Percentiles rank a stretch among this genome's conserved stretches.
Conservation (phyloP, 1,140 invertebrate genomes). For the Zaprionus lachaisei region DNA sequence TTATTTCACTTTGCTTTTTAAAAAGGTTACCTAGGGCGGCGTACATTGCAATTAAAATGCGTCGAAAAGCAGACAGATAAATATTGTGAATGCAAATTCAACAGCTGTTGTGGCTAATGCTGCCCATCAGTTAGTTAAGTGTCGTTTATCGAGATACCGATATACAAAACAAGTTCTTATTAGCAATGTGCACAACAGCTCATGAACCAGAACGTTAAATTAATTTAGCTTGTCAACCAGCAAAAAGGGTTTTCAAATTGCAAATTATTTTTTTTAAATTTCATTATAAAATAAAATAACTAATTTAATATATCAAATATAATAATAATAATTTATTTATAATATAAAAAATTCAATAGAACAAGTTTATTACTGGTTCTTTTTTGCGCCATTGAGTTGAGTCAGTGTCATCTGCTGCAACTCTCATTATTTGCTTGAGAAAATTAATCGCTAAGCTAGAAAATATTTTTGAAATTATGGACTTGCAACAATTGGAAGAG, state of each 20-base stretch:
- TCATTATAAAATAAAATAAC: too few relatives aligned
- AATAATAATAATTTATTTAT: too few relatives aligned
- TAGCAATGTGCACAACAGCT: not conserved
- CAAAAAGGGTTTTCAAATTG: too few relatives aligned
- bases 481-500: constrained; percentile 92
- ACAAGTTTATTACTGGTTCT: not conserved
- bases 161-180: not conserved
- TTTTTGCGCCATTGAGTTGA: not conserved
- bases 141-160: not conserved
- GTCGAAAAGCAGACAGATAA: too few relatives aligned
- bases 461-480: constrained; percentile 85
- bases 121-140: not conserved
- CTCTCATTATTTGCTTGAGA: not conserved
- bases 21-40: constrained; percentile 34
- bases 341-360: too few relatives aligned
- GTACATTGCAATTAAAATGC: constrained; percentile 8
- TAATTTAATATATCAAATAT: too few relatives aligned
- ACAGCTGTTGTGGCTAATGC: not conserved
- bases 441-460: constrained; percentile 26
- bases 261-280: too few relatives aligned
- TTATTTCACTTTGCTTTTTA: constrained; percentile 30
- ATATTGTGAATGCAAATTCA: constrained; percentile 1
- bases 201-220: not conserved
- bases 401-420: not conserved
- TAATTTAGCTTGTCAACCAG: too few relatives aligned